Conservation (phyloP, 1,140 invertebrate species). For the Acromyrmex echinatior region DNA sequence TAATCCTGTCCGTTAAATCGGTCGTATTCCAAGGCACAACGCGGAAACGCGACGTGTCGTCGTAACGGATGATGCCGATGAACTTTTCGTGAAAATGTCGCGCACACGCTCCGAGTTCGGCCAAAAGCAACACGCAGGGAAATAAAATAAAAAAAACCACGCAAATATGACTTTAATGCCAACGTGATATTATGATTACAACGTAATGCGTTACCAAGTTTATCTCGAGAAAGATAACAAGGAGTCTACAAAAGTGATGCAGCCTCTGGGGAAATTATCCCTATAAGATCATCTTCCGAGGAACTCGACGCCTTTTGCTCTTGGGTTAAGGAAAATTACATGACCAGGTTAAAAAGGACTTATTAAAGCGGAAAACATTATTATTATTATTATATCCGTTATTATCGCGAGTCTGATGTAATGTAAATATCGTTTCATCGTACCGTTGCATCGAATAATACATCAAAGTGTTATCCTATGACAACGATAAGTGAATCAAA, state of each 20-base stretch:
- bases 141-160: background rate
- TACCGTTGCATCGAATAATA: background rate
- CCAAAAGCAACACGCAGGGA: background rate
- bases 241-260: slow-evolving; percentile 56
- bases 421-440: slow-evolving; percentile 32
- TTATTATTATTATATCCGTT: slow-evolving; percentile 26
- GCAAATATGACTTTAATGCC: slow-evolving; percentile 11
- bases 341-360: slow-evolving; percentile 22
- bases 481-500: background rate
- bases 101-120: background rate
- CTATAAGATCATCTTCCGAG: slow-evolving; percentile 43
- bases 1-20: slow-evolving; percentile 50
- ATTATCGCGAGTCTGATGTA: slow-evolving; percentile 18
- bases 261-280: slow-evolving; percentile 59
- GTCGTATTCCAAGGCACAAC: slow-evolving; percentile 24
- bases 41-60: slow-evolving; percentile 20
- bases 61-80: background rate
- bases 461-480: background rate
- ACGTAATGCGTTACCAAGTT: slow-evolving; percentile 47
- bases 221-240: slow-evolving; percentile 47
- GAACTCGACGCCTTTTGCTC: slow-evolving; percentile 47
- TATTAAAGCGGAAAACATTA: slow-evolving; percentile 25
- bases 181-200: slow-evolving; percentile 53
- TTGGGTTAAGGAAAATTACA: slow-evolving; percentile 44
- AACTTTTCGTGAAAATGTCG: slow-evolving; percentile 17